These are phyloP conservation scores for Zapornia atra DNA, from an alignment of 2,113 vertebrate genomes.

Conservation along the genomic window DNA sequence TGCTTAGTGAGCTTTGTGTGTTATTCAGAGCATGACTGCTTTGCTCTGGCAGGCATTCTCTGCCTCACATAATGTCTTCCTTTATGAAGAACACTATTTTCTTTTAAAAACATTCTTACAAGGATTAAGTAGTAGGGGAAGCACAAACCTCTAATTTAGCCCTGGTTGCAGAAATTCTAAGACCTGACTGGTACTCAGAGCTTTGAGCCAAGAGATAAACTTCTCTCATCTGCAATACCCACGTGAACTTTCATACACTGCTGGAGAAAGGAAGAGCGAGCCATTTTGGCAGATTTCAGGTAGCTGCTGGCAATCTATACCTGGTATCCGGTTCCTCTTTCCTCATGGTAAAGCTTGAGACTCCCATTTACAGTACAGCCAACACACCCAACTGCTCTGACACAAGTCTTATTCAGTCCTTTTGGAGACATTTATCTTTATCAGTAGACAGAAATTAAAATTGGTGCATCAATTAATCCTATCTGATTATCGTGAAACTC, in stretches of 20 bases:
- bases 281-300: not conserved
- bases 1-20: not conserved
- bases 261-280: not conserved
- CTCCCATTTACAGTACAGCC: not conserved
- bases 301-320: not conserved
- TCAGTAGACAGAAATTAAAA: not conserved
- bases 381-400: not conserved
- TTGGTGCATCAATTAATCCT: not conserved
- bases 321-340: not conserved
- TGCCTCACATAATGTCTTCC: not conserved
- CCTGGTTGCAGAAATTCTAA: not conserved
- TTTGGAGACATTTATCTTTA: not conserved
- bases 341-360: not conserved
- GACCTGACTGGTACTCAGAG: not conserved
- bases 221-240: not conserved
- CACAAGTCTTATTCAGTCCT: not conserved
- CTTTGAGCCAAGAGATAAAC: not conserved
- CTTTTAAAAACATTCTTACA: not conserved
- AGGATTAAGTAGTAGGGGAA: not conserved
- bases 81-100: not conserved
- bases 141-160: not conserved
- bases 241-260: not conserved
- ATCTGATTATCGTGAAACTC: not conserved
- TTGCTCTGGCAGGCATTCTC: not conserved
- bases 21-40: conserved; percentile 22